These are phyloP conservation scores for Pagrus major DNA, from an alignment of 2,113 vertebrate species.

Conservation along the genomic window DNA sequence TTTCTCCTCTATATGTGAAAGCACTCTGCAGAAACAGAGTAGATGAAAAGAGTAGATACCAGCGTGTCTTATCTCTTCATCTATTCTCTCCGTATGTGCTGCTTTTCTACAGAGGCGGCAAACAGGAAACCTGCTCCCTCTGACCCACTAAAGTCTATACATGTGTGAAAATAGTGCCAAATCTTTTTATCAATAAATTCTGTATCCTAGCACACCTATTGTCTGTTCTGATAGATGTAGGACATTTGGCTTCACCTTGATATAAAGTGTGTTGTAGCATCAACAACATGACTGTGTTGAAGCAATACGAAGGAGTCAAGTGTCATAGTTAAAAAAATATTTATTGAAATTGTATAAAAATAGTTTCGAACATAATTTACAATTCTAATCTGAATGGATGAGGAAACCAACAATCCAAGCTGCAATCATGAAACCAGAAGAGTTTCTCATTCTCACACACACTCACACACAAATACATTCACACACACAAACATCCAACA, in stretches of 20 bases:
- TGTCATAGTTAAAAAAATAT: conserved; percentile 84
- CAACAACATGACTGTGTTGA: not conserved
- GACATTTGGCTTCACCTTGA: not conserved
- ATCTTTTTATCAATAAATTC: not conserved
- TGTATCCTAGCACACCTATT: not conserved
- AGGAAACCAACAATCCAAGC: conserved; percentile 74
- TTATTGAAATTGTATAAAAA: conserved; percentile 90
- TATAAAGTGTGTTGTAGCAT: not conserved
- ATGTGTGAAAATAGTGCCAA: not conserved
- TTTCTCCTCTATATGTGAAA: not conserved
- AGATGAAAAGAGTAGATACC: not conserved
- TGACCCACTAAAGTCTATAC: conserved; percentile 25
- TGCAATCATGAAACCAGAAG: conserved; percentile 76
- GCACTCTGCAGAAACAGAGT: not conserved
- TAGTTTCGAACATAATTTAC: conserved; percentile 86
- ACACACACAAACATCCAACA: conserved; percentile 29
- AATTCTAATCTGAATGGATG: conserved; percentile 79
- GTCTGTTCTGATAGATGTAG: not conserved
- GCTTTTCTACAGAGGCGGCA: conserved; percentile 10
- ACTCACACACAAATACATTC: conserved; percentile 24
- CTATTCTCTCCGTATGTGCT: conserved; percentile 18
- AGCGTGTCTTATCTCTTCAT: conserved; percentile 45
- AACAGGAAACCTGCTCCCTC: conserved; percentile 39
- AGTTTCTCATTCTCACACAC: conserved; percentile 45
- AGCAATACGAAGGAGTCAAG: conserved; percentile 25